Evolutionary conservation across 2,797 vertebrate species (phyloP).

Genomic region (Gallirallus australis): DNA sequence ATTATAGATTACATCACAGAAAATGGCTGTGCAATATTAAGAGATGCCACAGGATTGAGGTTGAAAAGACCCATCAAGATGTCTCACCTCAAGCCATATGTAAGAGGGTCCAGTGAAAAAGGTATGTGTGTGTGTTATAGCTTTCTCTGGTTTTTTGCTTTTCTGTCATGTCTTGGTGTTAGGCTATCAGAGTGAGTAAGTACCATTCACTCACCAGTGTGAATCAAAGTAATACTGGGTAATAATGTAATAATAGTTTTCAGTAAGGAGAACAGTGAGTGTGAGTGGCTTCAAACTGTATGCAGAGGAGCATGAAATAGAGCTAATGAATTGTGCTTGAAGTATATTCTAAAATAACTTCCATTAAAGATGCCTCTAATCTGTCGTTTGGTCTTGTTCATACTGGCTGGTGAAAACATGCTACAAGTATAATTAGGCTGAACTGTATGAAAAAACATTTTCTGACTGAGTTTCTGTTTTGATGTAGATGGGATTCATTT

Average conservation of each 20-base stretch:
- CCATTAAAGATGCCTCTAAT: background rate
- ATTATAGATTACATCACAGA: constrained; percentile 80
- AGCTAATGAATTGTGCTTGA: background rate
- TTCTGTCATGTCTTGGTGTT: background rate
- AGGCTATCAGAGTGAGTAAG: background rate
- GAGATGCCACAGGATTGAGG: constrained; percentile 70
- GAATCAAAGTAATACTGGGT: background rate
- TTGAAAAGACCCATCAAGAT: constrained; percentile 81
- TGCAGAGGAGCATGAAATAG: background rate
- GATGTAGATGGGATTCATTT: background rate
- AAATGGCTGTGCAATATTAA: constrained; percentile 74
- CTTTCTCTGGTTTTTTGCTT: background rate
- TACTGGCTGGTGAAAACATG: background rate
- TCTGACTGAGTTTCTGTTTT: background rate
- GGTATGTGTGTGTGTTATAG: background rate
- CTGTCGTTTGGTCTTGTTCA: background rate
- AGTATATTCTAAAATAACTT: background rate
- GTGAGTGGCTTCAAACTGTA: background rate
- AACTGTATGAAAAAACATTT: background rate
- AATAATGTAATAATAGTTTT: background rate
- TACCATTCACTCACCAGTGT: background rate
- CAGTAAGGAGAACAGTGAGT: background rate
- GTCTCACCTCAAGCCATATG: constrained; percentile 77
- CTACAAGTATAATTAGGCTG: background rate
- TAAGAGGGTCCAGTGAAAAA: constrained; percentile 68